Evolutionary conservation across 1,140 invertebrate genomes (phyloP).

Genomic region (Panonychus citri): DNA sequence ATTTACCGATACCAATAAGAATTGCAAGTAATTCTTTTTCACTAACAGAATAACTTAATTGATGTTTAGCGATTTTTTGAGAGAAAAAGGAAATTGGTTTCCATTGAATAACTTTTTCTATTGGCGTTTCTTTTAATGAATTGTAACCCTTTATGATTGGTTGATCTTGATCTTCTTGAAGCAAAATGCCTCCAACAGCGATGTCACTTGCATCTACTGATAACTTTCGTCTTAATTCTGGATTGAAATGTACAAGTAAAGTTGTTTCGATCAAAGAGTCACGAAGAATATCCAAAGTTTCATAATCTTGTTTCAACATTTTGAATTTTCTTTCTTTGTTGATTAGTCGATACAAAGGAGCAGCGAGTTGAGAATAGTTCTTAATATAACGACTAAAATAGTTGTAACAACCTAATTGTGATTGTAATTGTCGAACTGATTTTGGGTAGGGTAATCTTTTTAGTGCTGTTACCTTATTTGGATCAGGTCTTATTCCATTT

Average conservation of each 20-base stretch:
- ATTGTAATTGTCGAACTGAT: background rate
- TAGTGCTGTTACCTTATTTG: background rate
- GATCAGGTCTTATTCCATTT: background rate
- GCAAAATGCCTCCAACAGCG: slow-evolving; percentile 25
- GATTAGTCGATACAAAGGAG: background rate
- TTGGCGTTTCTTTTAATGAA: background rate
- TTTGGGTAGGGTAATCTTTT: background rate
- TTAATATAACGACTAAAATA: background rate
- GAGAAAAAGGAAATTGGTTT: background rate
- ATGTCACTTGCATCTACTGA: slow-evolving; percentile 21
- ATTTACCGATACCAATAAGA: background rate
- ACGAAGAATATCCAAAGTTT: slow-evolving; percentile 17
- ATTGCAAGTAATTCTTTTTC: background rate
- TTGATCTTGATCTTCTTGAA: slow-evolving; percentile 18
- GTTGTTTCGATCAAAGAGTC: slow-evolving; percentile 4
- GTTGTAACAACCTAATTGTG: background rate
- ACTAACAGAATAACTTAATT: background rate
- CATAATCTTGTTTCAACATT: slow-evolving; percentile 2
- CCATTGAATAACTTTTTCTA: background rate
- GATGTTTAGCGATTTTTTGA: background rate
- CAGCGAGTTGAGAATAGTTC: background rate
- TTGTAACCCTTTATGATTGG: background rate
- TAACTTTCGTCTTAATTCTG: slow-evolving; percentile 26
- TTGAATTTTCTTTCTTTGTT: background rate
- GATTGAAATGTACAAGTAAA: slow-evolving; percentile 22